Evolutionary conservation across 2,888 invertebrate species (phyloP).

Genomic region (Cabera pusaria): DNA sequence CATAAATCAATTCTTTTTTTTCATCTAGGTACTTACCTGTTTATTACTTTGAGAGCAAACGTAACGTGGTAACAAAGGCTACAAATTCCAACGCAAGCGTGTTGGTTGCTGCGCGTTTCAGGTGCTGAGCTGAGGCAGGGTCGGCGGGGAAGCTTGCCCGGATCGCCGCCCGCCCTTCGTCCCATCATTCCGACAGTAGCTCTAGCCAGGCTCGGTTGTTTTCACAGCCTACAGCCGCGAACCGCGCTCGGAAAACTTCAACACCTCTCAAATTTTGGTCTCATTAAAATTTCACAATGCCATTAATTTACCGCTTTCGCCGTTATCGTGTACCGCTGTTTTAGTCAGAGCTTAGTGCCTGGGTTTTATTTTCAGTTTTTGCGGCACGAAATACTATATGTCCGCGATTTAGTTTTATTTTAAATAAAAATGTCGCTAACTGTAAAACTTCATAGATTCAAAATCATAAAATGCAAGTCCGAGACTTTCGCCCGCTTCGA

Average conservation of each 20-base stretch:
- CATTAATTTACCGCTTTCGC: not conserved
- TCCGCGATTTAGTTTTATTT: slow-evolving; percentile 7
- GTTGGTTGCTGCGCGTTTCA: slow-evolving; percentile 30
- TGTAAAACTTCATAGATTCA: slow-evolving; percentile 87
- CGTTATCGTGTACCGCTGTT: no score
- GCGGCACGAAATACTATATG: slow-evolving; percentile 10
- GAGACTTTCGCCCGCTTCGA: slow-evolving; percentile 87
- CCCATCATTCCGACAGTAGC: slow-evolving; percentile 39
- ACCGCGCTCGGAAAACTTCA: slow-evolving; percentile 37
- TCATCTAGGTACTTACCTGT: not conserved
- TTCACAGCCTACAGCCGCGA: slow-evolving; percentile 5
- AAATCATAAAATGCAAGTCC: slow-evolving; percentile 86
- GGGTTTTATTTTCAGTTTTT: slow-evolving; percentile 9
- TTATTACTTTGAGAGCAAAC: slow-evolving; percentile 8
- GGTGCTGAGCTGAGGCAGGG: slow-evolving; percentile 24
- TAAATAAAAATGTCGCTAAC: slow-evolving; percentile 86
- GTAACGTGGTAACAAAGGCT: slow-evolving; percentile 19
- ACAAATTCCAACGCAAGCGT: slow-evolving; percentile 27
- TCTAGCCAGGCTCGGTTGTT: slow-evolving; percentile 27
- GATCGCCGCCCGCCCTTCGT: slow-evolving; percentile 46
- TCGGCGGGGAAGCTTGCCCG: slow-evolving; percentile 23
- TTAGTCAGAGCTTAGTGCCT: no score
- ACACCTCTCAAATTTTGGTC: not conserved
- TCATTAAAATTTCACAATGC: slow-evolving; percentile 15
- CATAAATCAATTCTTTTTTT: not conserved